Evolutionary conservation across 2,797 vertebrate genomes (phyloP), one percentile per base, ranked within the genome.

Genomic region (Poecile montanus): DNA sequence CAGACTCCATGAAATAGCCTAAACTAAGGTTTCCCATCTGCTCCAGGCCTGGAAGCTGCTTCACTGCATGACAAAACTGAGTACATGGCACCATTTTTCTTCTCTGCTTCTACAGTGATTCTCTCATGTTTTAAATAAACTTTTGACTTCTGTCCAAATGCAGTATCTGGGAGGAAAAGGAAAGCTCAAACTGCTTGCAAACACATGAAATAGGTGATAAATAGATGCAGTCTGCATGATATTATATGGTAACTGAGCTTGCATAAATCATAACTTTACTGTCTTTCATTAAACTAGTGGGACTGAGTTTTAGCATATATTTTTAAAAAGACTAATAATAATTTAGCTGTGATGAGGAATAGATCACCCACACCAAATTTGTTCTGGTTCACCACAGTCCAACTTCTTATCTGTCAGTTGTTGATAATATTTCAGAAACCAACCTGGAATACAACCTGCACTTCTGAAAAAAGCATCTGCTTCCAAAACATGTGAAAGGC

Each of bases 201-300:
- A 96, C 93, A 95, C 93, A 87, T 95, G 94, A 97, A 97, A 97
- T 95, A 91, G 79, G 85, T 96, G 96, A 97, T 96, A 97, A 97
- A 97, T 95, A 93, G 90, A 94, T 84, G 68, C 67, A 85, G 58
- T 81, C 68, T 93, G 66, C 80, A 80, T 70, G 79, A 66, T 89
- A 50, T 38, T 94, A 68, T 81, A 48, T 94, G 82, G 93, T 91
- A 96, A 95, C 72, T 67, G 80, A 95, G 34, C 36, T 96, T 58
- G 8, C 67, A 96, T 85, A 96, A 97, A 96, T 95, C 44, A 74
- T 77, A 93, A 93, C 88, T 97, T 97, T 94, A 94, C 85, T 93
- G 79, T 88, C 88, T 96, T 97, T 96, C 95, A 90, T 96, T 97
- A 96, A 97, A 94, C 63, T 91, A 96, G 95, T 80, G 90, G 38